Evolutionary conservation across 2,797 vertebrate species (phyloP).

Genomic region (Oophaga sylvatica): DNA sequence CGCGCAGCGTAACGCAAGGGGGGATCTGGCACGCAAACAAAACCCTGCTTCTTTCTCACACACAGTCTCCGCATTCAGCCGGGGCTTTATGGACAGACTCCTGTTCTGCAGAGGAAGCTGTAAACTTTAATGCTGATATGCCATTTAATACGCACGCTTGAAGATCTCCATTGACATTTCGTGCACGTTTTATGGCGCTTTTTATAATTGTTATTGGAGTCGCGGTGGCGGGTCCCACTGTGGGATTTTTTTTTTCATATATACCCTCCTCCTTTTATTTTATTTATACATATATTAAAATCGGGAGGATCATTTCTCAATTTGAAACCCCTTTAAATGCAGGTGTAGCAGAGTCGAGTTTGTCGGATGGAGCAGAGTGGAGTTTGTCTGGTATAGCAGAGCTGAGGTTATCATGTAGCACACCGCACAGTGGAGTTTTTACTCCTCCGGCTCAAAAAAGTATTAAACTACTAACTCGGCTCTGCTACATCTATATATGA

Average conservation of each 20-base stretch:
- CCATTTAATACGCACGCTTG: constrained; percentile 75
- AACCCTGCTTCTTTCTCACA: constrained; percentile 72
- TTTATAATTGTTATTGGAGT: constrained; percentile 79
- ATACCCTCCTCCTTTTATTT: constrained; percentile 59
- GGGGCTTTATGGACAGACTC: constrained; percentile 72
- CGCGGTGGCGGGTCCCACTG: constrained; percentile 69
- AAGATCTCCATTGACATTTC: constrained; percentile 76
- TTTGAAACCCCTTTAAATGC: not conserved
- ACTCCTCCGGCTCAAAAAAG: not conserved
- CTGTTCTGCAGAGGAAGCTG: constrained; percentile 73
- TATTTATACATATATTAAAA: constrained; percentile 42
- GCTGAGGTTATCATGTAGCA: no score
- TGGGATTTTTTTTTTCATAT: constrained; percentile 65
- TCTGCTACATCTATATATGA: not conserved
- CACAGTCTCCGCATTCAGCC: constrained; percentile 73
- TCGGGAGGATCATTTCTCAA: not conserved
- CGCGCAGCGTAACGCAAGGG: constrained; percentile 65
- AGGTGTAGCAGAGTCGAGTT: constrained; percentile 1
- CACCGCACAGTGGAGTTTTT: not conserved
- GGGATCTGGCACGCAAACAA: constrained; percentile 70
- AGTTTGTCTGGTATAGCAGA: no score
- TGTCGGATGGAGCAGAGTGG: not conserved
- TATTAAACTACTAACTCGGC: not conserved
- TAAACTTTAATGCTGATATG: constrained; percentile 75
- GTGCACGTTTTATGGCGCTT: constrained; percentile 72